Conservation (phyloP, 2,888 invertebrate species). For the Geotrupes spiniger region DNA sequence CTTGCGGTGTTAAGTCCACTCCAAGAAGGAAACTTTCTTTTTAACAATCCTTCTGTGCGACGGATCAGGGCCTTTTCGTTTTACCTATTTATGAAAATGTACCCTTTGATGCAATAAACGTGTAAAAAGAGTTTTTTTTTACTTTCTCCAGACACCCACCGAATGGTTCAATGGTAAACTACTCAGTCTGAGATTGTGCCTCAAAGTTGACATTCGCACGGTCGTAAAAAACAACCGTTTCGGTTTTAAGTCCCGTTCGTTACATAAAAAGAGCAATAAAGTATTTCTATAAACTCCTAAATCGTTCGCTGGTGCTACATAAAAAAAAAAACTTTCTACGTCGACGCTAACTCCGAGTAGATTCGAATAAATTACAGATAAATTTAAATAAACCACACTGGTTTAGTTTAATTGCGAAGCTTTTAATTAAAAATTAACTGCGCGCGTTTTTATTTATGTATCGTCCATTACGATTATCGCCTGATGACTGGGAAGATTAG, state of each 20-base stretch:
- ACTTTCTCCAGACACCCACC: slow-evolving; percentile 34
- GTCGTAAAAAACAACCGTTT: slow-evolving; percentile 44
- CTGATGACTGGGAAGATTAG: slow-evolving; percentile 46
- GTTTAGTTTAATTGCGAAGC: no score
- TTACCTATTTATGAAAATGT: slow-evolving; percentile 1
- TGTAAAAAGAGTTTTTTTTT: slow-evolving; percentile 29
- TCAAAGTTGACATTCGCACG: slow-evolving; percentile 31
- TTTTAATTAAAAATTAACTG: no score
- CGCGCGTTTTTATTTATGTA: no score
- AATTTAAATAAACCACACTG: no score
- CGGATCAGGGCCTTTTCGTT: slow-evolving; percentile 1
- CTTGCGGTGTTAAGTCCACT: slow-evolving; percentile 35
- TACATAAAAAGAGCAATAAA: slow-evolving; percentile 37
- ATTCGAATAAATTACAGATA: no score
- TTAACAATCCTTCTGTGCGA: slow-evolving; percentile 28
- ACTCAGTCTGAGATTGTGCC: slow-evolving; percentile 21
- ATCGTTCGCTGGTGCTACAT: slow-evolving; percentile 3
- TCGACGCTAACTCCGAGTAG: no score
- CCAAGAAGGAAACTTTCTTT: slow-evolving; percentile 35
- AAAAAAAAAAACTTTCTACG: no score
- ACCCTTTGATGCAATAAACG: slow-evolving; percentile 10
- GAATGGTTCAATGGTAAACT: slow-evolving; percentile 30
- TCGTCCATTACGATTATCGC: slow-evolving; percentile 26
- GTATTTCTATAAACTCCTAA: slow-evolving; percentile 23
- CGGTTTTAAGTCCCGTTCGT: slow-evolving; percentile 39